Evolutionary conservation across 2,113 vertebrate species (phyloP).

Genomic region (Peucedramus taeniatus): DNA sequence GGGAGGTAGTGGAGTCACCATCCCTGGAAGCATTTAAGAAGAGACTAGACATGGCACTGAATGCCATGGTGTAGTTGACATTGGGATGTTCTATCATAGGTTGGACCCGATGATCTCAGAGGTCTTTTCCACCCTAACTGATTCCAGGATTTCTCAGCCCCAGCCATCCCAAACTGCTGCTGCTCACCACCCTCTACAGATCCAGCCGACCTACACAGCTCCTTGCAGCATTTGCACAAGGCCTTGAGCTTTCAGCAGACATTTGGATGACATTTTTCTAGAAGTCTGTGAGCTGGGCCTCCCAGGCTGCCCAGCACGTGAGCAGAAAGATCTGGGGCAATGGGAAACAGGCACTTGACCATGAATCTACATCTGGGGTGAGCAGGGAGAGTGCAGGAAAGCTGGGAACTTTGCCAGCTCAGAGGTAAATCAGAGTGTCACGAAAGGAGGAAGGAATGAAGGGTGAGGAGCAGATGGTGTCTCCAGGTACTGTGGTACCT

Average conservation of each 20-base stretch:
- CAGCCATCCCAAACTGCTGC: accelerated
- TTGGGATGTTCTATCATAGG: not conserved
- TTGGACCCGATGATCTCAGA: not conserved
- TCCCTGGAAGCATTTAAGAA: not conserved
- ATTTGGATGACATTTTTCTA: not conserved
- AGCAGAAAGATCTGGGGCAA: not conserved
- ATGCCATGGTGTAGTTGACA: not conserved
- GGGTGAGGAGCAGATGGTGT: not conserved
- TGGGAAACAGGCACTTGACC: accelerated
- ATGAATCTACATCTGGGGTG: accelerated
- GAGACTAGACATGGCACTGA: not conserved
- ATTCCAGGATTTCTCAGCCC: not conserved
- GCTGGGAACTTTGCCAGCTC: not conserved
- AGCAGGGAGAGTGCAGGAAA: not conserved
- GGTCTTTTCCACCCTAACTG: not conserved
- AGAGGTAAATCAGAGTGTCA: not conserved
- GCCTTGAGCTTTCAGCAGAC: not conserved
- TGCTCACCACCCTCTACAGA: no score
- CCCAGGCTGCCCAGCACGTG: accelerated
- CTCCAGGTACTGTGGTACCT: not conserved
- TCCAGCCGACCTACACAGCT: accelerated
- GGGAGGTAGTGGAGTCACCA: not conserved
- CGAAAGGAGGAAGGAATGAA: not conserved
- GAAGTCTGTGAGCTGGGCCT: not conserved
- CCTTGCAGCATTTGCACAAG: not conserved